phyloP scores from a whole-genome alignment of 2,888 invertebrate species.

The Steromphala cineraria region DNA sequence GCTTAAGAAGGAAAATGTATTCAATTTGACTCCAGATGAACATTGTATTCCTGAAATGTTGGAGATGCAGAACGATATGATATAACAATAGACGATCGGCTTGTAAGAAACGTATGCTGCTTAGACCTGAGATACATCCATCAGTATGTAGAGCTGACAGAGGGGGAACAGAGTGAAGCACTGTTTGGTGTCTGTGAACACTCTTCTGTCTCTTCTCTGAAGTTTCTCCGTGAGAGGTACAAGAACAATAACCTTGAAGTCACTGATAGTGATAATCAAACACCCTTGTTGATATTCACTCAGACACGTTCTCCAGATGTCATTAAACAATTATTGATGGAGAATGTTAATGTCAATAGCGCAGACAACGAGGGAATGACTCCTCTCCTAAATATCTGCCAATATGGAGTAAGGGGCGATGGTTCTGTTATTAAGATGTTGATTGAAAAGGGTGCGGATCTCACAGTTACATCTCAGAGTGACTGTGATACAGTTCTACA shows the following conservation, averaged over 20 bases:
- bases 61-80: neutral
- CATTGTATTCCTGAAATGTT: neutral
- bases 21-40: neutral
- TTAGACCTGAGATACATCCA: neutral
- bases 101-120: neutral
- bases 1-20: neutral
- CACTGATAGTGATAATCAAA: neutral
- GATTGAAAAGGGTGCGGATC: neutral
- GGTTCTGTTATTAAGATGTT: neutral
- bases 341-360: neutral
- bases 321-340: neutral
- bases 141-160: neutral
- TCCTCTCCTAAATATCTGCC: neutral
- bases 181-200: neutral
- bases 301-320: neutral
- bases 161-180: neutral
- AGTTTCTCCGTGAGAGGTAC: neutral
- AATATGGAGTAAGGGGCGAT: neutral
- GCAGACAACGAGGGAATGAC: neutral
- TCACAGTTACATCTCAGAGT: neutral
- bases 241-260: neutral
- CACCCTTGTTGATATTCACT: neutral
- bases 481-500: too few species aligned
- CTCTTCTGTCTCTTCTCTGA: neutral
- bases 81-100: neutral